Conservation (phyloP, 2,888 invertebrate species). For the Bedellia somnulentella region DNA sequence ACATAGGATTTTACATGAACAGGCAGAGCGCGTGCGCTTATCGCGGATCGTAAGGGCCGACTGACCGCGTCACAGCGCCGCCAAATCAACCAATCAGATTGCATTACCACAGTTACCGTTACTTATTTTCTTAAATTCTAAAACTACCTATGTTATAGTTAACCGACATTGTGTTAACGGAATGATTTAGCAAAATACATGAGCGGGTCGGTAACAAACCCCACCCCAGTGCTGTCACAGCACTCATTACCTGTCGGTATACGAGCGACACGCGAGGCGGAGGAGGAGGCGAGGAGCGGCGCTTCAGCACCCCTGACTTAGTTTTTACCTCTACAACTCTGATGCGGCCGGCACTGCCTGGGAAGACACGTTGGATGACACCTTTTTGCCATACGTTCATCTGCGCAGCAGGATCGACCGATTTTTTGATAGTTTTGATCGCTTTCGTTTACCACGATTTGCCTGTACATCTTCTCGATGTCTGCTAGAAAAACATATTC, state of each 20-base stretch:
- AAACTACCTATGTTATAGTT: too few species aligned
- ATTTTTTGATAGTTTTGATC: slow-evolving; percentile 4
- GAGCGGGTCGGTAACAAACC: slow-evolving; percentile 1
- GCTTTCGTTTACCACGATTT: too few species aligned
- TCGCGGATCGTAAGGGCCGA: too few species aligned
- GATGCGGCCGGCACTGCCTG: slow-evolving; percentile 5
- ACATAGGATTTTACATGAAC: too few species aligned
- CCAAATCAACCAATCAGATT: too few species aligned
- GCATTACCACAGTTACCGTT: too few species aligned
- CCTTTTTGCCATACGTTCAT: slow-evolving; percentile 7
- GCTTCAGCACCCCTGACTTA: slow-evolving; percentile 3
- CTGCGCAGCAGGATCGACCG: slow-evolving; percentile 4
- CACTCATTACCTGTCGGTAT: not conserved
- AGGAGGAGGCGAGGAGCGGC: too few species aligned
- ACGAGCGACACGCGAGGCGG: not conserved
- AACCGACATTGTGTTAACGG: too few species aligned
- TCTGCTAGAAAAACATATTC: slow-evolving; percentile 11
- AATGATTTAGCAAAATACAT: too few species aligned
- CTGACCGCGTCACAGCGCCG: too few species aligned
- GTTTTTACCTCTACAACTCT: slow-evolving; percentile 7
- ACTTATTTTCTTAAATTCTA: too few species aligned
- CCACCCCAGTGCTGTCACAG: slow-evolving; percentile 1
- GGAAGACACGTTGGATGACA: not conserved
- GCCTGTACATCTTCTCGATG: slow-evolving; percentile 10
- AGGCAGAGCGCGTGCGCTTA: too few species aligned